Base-by-base conservation (phyloP, 2,888 invertebrate species). In the Lithodes maja region DNA sequence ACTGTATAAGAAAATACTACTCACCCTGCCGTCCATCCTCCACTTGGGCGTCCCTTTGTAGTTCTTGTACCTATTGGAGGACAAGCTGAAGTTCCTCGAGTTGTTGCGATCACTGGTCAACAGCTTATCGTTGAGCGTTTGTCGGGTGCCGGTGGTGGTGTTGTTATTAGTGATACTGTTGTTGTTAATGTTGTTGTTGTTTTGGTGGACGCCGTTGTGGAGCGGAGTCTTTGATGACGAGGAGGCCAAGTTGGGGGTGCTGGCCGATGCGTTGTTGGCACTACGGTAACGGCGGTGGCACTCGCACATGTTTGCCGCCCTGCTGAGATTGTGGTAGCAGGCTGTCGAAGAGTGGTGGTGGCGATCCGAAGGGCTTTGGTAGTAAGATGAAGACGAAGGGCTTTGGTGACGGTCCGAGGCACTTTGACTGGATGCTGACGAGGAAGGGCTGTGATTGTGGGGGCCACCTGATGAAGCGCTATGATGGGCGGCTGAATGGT, bases 21-120 rank as follows among this genome's bases (percentile, higher is more conserved):
- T 81, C 81, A 90, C 90, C 90, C 77, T 87, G n/a, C 84, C 90
- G 84, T 90, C 80, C 52, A 87, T 75, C 54, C 55, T 81, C 90
- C 90, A 90, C 83, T 87, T 90, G 2, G 90, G 90, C 74, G 90
- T 84, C 0, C 90, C 90, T 33, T 82, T 87, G 85, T 90, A 90
- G 75, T 90, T 90, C 85, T 68, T 87, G 82, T 90, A 90, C 5
- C 90, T 52, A 54, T 33, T 33, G 33, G 83, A 79, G 49, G 88
- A 84, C 52, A 84, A 74, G n/a, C 33, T 17, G 49, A 55, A 17
- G 84, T 80, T 80, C 80, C 71, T 85, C 52, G 80, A 53, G 52
- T 83, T 79, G 52, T 83, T 79, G 71, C 79, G 79, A 53, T 83
- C 83, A 1, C 15, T 80, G 52, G 81, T 50, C 33, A 74, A 1